Evolutionary conservation across 2,888 invertebrate species (phyloP).

Genomic region (Erebia ligea): DNA sequence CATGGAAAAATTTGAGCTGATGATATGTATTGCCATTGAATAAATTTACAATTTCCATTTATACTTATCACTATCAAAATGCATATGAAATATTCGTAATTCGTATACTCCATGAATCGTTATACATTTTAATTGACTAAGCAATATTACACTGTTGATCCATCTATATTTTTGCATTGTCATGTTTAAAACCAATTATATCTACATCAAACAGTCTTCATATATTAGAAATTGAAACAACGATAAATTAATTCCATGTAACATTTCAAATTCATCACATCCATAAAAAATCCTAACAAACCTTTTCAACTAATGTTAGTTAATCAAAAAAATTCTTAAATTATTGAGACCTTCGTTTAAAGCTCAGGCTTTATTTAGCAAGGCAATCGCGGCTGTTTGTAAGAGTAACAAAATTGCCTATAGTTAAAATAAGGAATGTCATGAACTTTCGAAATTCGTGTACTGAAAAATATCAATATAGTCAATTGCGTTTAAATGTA

Average conservation of each 20-base stretch:
- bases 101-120: slow-evolving; percentile 26
- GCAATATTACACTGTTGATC: slow-evolving; percentile 11
- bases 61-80: slow-evolving; percentile 26
- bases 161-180: slow-evolving; percentile 2
- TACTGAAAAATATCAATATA: slow-evolving; percentile 33
- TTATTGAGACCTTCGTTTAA: slow-evolving; percentile 53
- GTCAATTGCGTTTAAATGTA: slow-evolving; percentile 19
- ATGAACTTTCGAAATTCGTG: slow-evolving; percentile 50
- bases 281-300: slow-evolving; percentile 34
- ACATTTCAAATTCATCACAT: slow-evolving; percentile 45
- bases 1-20: slow-evolving; percentile 32
- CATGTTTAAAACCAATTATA: slow-evolving; percentile 31
- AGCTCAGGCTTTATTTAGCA: slow-evolving; percentile 48
- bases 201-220: slow-evolving; percentile 49
- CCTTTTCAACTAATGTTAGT: slow-evolving; percentile 45
- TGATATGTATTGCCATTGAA: slow-evolving; percentile 39
- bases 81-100: slow-evolving; percentile 27
- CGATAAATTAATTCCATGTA: slow-evolving; percentile 42
- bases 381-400: slow-evolving; percentile 49
- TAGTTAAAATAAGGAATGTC: slow-evolving; percentile 56
- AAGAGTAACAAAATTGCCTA: slow-evolving; percentile 45
- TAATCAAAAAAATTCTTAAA: slow-evolving; percentile 29
- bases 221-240: slow-evolving; percentile 41
- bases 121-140: slow-evolving; percentile 11
- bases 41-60: slow-evolving; percentile 24